Percentiles rank a stretch among this genome's conserved stretches.
These are phyloP conservation scores for Barnardius zonarius DNA, from an alignment of 2,113 vertebrate genomes.

Conservation along the genomic window DNA sequence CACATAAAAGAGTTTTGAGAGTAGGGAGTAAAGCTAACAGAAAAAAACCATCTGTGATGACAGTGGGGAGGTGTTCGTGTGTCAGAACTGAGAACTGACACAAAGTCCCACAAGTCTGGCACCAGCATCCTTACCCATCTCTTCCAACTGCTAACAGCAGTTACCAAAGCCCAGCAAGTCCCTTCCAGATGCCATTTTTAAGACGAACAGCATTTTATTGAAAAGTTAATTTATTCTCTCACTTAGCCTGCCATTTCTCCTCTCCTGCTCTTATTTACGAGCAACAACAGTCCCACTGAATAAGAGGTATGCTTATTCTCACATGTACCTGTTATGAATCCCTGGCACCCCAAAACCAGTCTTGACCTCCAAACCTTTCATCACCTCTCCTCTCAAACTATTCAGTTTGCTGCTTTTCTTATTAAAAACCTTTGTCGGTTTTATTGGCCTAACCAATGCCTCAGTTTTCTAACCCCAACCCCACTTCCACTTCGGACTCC, in stretches of 20 bases:
- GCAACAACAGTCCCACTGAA: background rate
- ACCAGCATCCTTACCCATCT: background rate
- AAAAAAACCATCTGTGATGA: background rate
- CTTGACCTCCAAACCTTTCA: background rate
- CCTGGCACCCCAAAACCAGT: background rate
- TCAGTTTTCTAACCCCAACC: background rate
- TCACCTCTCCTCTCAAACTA: background rate
- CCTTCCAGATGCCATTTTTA: background rate
- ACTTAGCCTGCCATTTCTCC: background rate
- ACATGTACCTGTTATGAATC: background rate
- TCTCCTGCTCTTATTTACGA: background rate
- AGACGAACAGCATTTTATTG: background rate
- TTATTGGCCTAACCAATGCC: background rate
- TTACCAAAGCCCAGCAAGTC: background rate
- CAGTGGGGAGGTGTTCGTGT: rapidly evolving
- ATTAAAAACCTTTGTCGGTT: background rate
- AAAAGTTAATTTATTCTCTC: background rate
- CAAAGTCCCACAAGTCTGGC: background rate
- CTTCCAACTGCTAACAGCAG: background rate
- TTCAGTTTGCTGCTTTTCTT: background rate
- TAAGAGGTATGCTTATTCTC: background rate
- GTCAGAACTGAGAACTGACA: background rate
- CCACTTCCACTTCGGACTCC: background rate
- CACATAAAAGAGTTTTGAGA: background rate
- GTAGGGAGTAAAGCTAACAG: background rate